Evolutionary conservation across 64 coral and sea anemone species (phyloP).

Genomic region (Porites australiensis): DNA sequence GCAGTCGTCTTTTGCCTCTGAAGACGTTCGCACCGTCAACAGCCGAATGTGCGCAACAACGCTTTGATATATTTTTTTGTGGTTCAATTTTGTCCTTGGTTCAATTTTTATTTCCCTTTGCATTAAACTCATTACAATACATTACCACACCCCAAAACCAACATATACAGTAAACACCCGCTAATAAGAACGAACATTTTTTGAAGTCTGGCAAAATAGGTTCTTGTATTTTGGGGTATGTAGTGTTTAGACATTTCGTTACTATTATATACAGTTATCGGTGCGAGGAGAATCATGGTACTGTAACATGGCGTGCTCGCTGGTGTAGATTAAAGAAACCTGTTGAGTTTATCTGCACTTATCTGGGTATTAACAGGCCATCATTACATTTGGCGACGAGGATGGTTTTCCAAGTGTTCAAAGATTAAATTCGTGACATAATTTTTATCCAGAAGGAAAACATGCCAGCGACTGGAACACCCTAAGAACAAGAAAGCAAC

Average conservation of each 20-base stretch:
- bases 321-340: background rate
- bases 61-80: too few relatives aligned
- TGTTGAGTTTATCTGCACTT: background rate
- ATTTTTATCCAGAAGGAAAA: background rate
- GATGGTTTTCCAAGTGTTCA: background rate
- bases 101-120: too few relatives aligned
- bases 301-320: constrained; percentile 16
- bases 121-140: too few relatives aligned
- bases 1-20: too few relatives aligned
- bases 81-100: too few relatives aligned
- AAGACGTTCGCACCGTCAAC: too few relatives aligned
- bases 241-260: constrained; percentile 32
- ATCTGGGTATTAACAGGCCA: background rate
- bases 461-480: background rate
- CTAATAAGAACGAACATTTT: too few relatives aligned
- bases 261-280: background rate
- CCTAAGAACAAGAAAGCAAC: background rate
- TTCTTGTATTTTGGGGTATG: background rate
- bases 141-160: too few relatives aligned
- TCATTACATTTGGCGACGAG: background rate
- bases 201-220: too few relatives aligned
- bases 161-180: too few relatives aligned
- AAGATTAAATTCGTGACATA: background rate
- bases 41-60: too few relatives aligned
- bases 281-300: background rate